Evolutionary conservation across 2,797 vertebrate species (phyloP), one percentile per base, ranked within the genome.

Genomic region (Gouania willdenowi): DNA sequence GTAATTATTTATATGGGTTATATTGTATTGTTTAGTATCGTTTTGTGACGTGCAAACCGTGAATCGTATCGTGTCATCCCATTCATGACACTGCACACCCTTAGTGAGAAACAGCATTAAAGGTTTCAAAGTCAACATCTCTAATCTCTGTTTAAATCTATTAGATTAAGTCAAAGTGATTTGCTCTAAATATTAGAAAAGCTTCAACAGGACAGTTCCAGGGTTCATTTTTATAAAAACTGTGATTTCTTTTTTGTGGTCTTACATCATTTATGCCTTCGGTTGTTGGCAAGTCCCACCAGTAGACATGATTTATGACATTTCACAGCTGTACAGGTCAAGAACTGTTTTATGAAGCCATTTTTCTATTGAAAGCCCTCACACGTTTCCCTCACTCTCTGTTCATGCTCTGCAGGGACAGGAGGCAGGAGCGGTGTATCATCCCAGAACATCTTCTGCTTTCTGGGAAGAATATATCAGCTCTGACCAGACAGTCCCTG

Each of bases 391-490:
- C 63, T 32, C 58, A 41, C 45, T 52, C 66, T 29, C 54, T 38
- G 56, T 23, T 61, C 41, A 8, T 30, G 38, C 54, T 42, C 26
- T 36, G 63, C 59, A 43, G 50, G 41, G 39, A 59, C 55, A 41
- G 59, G 29, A 46, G 56, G 18, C 66, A 27, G 52, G 10, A 39
- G 63, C 69, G 10, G 29, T 45, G 45, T 51, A 65, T 79, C 70
- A 59, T 43, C 52, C 8, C 11, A 41, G 49, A 11, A 60, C 52
- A 58, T 64, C 58, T 50, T 41, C 45, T 39, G 27, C 47, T 58
- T 42, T 42, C 51, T 51, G 47, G 39, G 41, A 69, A 50, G 67
- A 75, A 73, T 71, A 66, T 55, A 74, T 77, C 68, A 68, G 51
- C 50, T 46, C 37, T 36, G 68, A 68, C 53, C 63, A 75, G 70